Evolutionary conservation across 2,113 vertebrate genomes (phyloP), one percentile per base, ranked within the genome.

Genomic region (Aspidoscelis tigris): DNA sequence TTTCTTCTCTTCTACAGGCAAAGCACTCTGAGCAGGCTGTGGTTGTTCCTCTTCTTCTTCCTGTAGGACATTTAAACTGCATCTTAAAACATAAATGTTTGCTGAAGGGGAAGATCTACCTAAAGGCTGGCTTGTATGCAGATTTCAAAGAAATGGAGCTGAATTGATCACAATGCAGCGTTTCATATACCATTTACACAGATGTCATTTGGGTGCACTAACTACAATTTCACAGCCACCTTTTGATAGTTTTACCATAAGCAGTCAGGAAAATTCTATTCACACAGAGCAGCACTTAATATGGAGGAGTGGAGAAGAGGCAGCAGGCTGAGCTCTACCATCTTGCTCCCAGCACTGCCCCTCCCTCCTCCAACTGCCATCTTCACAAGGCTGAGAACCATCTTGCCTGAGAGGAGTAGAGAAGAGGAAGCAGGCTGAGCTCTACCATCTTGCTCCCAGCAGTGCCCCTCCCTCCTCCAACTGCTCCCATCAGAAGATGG

Each of bases 1-100:
- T 89, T 98, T 99, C 93, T 98, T 98, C 84, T 99, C 98, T 55
- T 97, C 98, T 61, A 97, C 89, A 0, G 93, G 93, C 86, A 95
- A 76, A 0, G 91, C 0, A 0, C 95, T 90, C 26, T 97, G 96
- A 8, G 95, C 86, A 0, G 95, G 76, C 0, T 91, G 95, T 0
- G 96, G 96, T 0, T 97, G 97, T 21, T 98, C 97, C 0, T 98
- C 98, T 0, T 98, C 97, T 21, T 99, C 97, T 92, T 98, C 93
- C 89, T 94, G 90, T 61, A 90, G 16, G 55, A 47, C 73, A 79
- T 41, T 22, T 20, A 39, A n/a, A 39, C 21, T 0, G 5, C 2
- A 7, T 72, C 43, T 6, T 18, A 70, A 70, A 70, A 39, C 33
- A 11, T 16, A 70, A 72, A 43, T 22, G 18, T 41, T 72, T 72